Base-by-base conservation (phyloP, 2,888 invertebrate species). In the Lepidochrysops patricia region DNA sequence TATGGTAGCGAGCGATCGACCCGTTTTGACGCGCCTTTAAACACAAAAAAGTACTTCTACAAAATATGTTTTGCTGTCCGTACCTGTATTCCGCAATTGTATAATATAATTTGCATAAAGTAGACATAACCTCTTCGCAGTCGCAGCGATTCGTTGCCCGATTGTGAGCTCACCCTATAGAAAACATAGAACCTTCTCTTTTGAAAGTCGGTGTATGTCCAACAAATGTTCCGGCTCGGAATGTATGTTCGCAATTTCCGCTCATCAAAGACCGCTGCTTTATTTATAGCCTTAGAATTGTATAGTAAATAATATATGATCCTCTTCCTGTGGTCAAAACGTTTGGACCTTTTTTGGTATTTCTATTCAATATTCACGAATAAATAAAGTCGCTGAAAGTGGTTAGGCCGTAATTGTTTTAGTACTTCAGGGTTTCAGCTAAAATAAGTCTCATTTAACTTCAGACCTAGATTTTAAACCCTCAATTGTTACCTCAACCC, bases 101-200 rank as follows among this genome's bases (percentile, higher is more conserved):
- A 60, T 57, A 57, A 60, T 54, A 58, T 62, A 66, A 72, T 74
- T 74, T 72, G 69, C 71, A 74, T 72, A 64, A 68, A 66, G 68
- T 68, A 72, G 73, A 72, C 25, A 50, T 54, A 54, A 54, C 57
- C 52, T 52, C 32, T 52, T 52, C 59, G 37, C 50, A 25, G 66
- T 63, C 74, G 73, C 75, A 69, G 79, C 79, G 79, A 79, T 79
- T 82, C 78, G 73, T n/a, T 66, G 69, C 64, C 67, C 77, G 77
- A 81, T 81, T n/a, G n/a, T n/a, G n/a, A n/a, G n/a, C n/a, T n/a
- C n/a, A n/a, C n/a, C n/a, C n/a, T n/a, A n/a, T n/a, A n/a, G n/a
- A n/a, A n/a, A n/a, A n/a, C n/a, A n/a, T n/a, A n/a, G n/a, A n/a
- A n/a, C n/a, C n/a, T n/a, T n/a, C n/a, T n/a, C n/a, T n/a, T n/a